Conservation (phyloP, 2,888 invertebrate genomes). For the Cantharis rustica region DNA sequence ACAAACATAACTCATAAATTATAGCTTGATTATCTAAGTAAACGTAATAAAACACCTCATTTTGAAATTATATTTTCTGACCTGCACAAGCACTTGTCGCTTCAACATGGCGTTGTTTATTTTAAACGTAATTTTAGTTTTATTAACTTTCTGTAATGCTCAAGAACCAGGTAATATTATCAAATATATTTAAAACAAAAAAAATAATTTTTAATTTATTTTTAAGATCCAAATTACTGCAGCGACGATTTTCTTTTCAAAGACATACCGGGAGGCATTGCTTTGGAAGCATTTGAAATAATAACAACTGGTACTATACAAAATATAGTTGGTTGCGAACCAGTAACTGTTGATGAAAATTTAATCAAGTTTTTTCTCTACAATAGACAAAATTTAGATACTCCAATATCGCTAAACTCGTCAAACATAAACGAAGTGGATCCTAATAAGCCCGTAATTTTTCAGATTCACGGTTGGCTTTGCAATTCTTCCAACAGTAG, state of each 20-base stretch:
- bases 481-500: not conserved
- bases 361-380: not conserved
- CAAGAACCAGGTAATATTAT: not conserved
- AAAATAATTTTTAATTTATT: not conserved
- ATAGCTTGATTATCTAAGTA: not conserved
- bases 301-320: not conserved
- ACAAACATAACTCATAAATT: not conserved
- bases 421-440: not conserved
- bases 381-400: not conserved
- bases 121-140: not conserved
- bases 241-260: not conserved
- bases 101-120: not conserved
- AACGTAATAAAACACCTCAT: not conserved
- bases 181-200: not conserved
- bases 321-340: not conserved
- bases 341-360: not conserved
- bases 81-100: not conserved
- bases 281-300: not conserved
- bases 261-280: not conserved
- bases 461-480: conserved; percentile 15
- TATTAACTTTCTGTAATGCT: not conserved
- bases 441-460: not conserved
- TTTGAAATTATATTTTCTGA: too few relatives aligned
- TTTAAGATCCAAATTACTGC: not conserved
- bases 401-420: not conserved